Base-by-base conservation (phyloP, 2,888 invertebrate genomes). In the Cabera pusaria region DNA sequence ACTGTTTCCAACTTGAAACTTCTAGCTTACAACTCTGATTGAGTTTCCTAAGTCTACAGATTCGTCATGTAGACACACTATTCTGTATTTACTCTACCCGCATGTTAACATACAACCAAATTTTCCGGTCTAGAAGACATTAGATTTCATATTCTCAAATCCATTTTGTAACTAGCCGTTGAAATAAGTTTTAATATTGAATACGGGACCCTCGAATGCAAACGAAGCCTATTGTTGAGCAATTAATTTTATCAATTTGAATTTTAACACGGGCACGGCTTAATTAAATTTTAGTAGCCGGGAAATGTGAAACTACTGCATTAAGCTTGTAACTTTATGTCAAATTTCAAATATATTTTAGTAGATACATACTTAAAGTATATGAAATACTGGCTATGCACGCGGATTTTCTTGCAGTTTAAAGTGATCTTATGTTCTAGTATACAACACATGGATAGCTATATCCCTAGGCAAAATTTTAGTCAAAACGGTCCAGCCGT, bases 121-220 rank as follows among this genome's bases (percentile, higher is more conserved):
- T 86, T 86, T 84, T 84, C 77, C 87, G 69, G 83, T 86, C 84
- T 82, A 56, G 56, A 42, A 59, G 54, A 54, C 76, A 73, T 79
- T 84, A 78, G 66, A 74, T 76, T 72, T 67, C 74, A 68, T 76
- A 73, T 69, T 63, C 62, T 60, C 54, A 56, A 49, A 53, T 60
- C 44, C 51, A 56, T 59, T 52, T 57, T 59, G 61, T 56, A 55
- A 52, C 41, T 47, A 46, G 36, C 19, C 12, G 17, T 31, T 10
- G 14, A 11, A 35, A 35, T 31, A 29, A 26, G 35, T 38, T 21
- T 36, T n/a, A n/a, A n/a, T n/a, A n/a, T n/a, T n/a, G n/a, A 52
- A 53, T 53, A 55, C 47, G 33, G 44, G 37, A 61, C 62, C 62
- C 52, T 53, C 59, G 56, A 65, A 53, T 62, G 62, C 62, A 70